Base-by-base conservation (phyloP, 2,797 vertebrate genomes). In the Catharus ustulatus region DNA sequence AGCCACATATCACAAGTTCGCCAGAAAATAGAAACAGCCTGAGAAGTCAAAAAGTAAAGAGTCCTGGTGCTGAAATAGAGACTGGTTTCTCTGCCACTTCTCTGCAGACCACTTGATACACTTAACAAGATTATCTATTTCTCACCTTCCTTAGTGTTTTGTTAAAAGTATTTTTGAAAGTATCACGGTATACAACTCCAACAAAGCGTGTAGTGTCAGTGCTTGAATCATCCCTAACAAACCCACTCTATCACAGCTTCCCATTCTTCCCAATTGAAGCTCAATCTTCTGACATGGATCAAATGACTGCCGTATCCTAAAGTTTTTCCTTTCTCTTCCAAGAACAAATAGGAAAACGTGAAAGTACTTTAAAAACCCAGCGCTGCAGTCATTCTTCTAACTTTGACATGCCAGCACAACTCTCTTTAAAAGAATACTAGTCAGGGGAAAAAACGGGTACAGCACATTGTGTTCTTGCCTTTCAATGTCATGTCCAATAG, bases 401-500 rank as follows among this genome's bases (percentile, higher is more conserved):
- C 22, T 74, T 83, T 30, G n/a, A 71, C 29, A 45, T 30, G 23
- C 34, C 32, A 71, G 13, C 18, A 38, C 11, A 38, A 54, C 10
- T 8, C 3, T 72, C 19, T 79, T 62, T 62, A 21, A 64, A 81
- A 36, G 2, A 71, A 68, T 52, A 69, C 10, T 46, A 32, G 18
- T 4, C 4, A 0, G 5, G 30, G 7, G 3, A 2, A 6, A 34
- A 67, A 67, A 72, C 10, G 10, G 3, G 3, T 40, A 64, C 32
- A 52, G 20, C 1, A 1, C 59, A 21, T 71, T 61, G 10, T 63
- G 18, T 36, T 76, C 68, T 45, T 48, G 14, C 26, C 30, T 45
- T 80, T 63, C 13, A 32, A 21, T 32, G 26, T 83, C 32, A 78
- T 4, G 11, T 30, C 40, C 29, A 93, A 52, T 2, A 54, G 34